A percentile compares a stretch with the other conserved stretches of the same genome.
Evolutionary conservation across 2,797 vertebrate species (phyloP).

Genomic region (Tragopan temminckii): DNA sequence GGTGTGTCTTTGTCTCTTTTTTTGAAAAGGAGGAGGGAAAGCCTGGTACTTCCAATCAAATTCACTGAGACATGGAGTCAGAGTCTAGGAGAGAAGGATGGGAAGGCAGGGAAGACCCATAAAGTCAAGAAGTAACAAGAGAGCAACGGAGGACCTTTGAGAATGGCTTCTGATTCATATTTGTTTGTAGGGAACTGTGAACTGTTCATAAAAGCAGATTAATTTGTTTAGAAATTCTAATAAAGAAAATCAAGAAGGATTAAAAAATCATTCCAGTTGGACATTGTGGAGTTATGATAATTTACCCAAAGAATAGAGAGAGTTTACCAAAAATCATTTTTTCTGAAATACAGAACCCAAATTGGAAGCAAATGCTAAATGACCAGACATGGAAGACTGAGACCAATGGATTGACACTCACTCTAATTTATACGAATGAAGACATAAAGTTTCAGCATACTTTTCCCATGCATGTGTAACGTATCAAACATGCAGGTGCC

Average conservation of each 20-base stretch:
- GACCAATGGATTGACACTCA: background rate
- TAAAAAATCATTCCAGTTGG: background rate
- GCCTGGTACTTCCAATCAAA: background rate
- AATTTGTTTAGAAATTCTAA: conserved; percentile 24
- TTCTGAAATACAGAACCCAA: background rate
- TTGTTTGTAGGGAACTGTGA: background rate
- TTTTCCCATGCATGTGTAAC: background rate
- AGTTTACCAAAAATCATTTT: conserved; percentile 15
- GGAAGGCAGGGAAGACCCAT: background rate
- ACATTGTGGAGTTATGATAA: background rate
- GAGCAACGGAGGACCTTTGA: background rate
- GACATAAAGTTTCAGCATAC: background rate
- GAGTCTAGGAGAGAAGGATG: background rate
- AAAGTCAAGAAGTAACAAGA: background rate
- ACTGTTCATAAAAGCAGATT: background rate
- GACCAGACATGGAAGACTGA: conserved; percentile 28
- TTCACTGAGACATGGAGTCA: background rate
- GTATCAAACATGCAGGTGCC: background rate
- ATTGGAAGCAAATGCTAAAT: background rate
- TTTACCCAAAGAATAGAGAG: background rate
- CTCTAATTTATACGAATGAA: background rate
- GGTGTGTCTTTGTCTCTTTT: background rate
- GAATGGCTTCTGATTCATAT: background rate
- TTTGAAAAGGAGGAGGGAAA: background rate
- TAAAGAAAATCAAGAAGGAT: conserved; percentile 10